Evolutionary conservation across 2,797 vertebrate genomes (phyloP).

Genomic region (Falco berigora): DNA sequence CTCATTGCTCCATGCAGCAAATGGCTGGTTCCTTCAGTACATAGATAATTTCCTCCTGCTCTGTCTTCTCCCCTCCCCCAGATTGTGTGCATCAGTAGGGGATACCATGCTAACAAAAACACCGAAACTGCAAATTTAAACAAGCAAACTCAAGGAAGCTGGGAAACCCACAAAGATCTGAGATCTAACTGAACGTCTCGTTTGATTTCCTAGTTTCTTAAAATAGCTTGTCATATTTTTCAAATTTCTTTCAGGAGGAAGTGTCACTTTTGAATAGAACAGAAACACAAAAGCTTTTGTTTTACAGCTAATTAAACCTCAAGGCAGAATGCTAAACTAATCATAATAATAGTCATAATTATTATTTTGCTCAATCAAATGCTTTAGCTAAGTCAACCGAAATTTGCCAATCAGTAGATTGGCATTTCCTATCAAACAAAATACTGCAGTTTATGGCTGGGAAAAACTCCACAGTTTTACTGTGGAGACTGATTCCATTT

Average conservation of each 20-base stretch:
- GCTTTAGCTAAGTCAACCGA: neutral
- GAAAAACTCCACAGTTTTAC: neutral
- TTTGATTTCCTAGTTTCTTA: neutral
- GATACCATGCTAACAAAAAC: neutral
- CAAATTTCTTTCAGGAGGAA: neutral
- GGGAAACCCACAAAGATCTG: neutral
- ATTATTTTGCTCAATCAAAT: constrained; percentile 30
- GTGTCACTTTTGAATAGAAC: neutral
- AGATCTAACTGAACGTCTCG: neutral
- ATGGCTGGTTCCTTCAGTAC: neutral
- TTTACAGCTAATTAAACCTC: constrained; percentile 29
- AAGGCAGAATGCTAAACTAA: neutral
- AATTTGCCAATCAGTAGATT: neutral
- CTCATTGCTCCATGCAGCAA: neutral
- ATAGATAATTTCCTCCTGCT: neutral
- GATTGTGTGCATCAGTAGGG: neutral
- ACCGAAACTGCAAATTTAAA: neutral
- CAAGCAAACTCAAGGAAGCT: neutral
- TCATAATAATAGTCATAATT: constrained; percentile 31
- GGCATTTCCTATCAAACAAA: neutral
- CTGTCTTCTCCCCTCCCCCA: neutral
- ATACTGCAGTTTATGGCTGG: neutral
- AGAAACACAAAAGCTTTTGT: constrained; percentile 42
- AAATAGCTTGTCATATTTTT: neutral
- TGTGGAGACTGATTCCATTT: neutral